Base-by-base conservation (phyloP, 2,797 vertebrate genomes). In the Xenopus petersii region DNA sequence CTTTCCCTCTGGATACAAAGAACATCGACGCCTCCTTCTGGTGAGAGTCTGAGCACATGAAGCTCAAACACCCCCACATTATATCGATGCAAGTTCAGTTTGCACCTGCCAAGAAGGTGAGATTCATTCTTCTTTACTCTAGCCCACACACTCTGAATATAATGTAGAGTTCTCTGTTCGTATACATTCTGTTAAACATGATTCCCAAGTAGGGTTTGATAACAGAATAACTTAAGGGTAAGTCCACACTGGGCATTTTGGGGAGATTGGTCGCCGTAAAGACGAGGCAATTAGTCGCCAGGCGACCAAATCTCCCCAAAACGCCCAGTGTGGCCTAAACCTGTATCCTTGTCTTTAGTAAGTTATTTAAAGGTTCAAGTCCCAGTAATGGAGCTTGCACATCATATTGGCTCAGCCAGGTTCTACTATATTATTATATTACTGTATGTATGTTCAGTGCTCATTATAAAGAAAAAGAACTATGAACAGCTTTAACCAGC, bases 1-100 rank as follows among this genome's bases (percentile, higher is more conserved):
- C 54, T 69, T 6, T 15, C 42, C 55, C 15, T 51, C 4, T 33
- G 36, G 26, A 48, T 33, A 1, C 58, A 12, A 73, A 70, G 71
- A 51, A 36, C 60, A 64, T 51, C 46, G 36, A 64, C 26, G 65
- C 76, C 76, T 59, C 76, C 76, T 67, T 30, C 71, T 78, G 76
- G 71, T 30, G 26, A 70, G 66, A 69, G 46, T 15, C 5, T 56
- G n/a, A 0, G 30, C 17, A 21, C 6, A 17, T 21, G 60, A 12
- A 9, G 54, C 42, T 54, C 49, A 12, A 46, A 56, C 4, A 17
- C 70, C 70, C 66, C 71, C 61, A 48, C 51, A 42, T 15, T 63
- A 12, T 15, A 60, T 17, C 24, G 51, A 24, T 60, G 65, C 56
- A 51, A 62, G 56, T 77, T 67, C 61, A 63, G 16, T 47, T 24